A percentile compares a stretch with the other conserved stretches of the same genome.
These are phyloP conservation scores for Pteronura brasiliensis DNA, from an alignment of 2,113 vertebrate genomes.

Conservation along the genomic window DNA sequence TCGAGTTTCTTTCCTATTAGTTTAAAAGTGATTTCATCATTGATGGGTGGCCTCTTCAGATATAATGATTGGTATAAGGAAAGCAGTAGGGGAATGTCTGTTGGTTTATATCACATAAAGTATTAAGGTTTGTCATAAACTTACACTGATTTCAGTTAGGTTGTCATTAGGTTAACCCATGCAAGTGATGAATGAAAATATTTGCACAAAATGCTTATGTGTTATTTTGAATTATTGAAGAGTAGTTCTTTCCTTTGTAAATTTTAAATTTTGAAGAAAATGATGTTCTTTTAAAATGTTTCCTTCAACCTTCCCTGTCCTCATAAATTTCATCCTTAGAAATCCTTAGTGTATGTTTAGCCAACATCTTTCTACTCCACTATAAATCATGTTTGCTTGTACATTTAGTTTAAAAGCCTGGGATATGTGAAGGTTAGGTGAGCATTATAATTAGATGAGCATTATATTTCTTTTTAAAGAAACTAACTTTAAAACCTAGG, in stretches of 20 bases:
- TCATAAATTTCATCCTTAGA: slow-evolving; percentile 8
- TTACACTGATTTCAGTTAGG: background rate
- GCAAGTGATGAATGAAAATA: background rate
- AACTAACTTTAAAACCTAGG: background rate
- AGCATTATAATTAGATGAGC: background rate
- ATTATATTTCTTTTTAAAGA: background rate
- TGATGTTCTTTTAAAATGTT: background rate
- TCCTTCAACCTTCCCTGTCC: background rate
- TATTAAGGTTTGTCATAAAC: background rate
- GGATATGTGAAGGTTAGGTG: background rate
- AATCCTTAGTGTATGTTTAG: background rate
- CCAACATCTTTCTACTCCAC: background rate
- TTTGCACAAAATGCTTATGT: background rate
- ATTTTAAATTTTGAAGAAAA: slow-evolving; percentile 9
- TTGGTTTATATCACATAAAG: background rate
- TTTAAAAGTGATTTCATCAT: background rate
- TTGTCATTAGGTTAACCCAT: background rate
- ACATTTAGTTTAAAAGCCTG: background rate
- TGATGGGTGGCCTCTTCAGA: background rate
- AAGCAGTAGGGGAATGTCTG: background rate
- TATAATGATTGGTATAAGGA: background rate
- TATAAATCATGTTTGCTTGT: background rate
- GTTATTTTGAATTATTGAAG: slow-evolving; percentile 13
- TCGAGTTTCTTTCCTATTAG: background rate
- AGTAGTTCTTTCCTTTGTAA: background rate